These are phyloP conservation scores for Formica selysi DNA, from an alignment of 1,140 invertebrate species.

Conservation along the genomic window DNA sequence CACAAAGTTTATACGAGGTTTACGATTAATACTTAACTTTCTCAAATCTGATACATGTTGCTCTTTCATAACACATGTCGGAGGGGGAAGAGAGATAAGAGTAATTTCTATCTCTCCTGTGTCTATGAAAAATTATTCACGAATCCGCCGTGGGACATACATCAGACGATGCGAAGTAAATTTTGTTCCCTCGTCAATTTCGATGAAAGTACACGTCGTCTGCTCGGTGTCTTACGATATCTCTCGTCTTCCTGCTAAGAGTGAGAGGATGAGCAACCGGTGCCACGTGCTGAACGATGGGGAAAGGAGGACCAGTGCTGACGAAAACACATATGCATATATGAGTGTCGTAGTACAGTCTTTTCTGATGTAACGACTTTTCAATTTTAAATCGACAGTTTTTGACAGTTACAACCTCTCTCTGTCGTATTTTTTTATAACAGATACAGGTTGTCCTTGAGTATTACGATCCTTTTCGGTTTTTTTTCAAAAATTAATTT, in stretches of 20 bases:
- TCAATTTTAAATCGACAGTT: constrained; percentile 2
- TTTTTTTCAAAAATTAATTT: neutral
- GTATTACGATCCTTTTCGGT: neutral
- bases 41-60: constrained; percentile 6
- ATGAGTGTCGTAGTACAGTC: neutral
- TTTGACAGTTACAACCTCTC: constrained; percentile 30
- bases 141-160: constrained; percentile 18
- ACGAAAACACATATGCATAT: constrained; percentile 43
- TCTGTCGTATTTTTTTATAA: constrained; percentile 26
- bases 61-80: constrained; percentile 30
- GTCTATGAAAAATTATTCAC: constrained; percentile 40
- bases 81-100: neutral
- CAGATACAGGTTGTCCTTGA: constrained; percentile 31
- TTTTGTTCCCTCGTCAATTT: constrained; percentile 63
- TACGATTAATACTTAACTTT: constrained; percentile 28
- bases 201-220: constrained; percentile 66
- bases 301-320: constrained; percentile 37
- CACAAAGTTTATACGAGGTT: neutral
- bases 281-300: constrained; percentile 53
- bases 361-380: constrained; percentile 46
- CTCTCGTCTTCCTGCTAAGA: constrained; percentile 56
- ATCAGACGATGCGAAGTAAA: constrained; percentile 40
- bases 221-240: constrained; percentile 41
- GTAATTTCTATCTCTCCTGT: constrained; percentile 3
- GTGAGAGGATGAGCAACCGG: constrained; percentile 76